A percentile compares a stretch with the other conserved stretches of the same genome.
Evolutionary conservation across 2,888 invertebrate species (phyloP).

Genomic region (Spodoptera littoralis): DNA sequence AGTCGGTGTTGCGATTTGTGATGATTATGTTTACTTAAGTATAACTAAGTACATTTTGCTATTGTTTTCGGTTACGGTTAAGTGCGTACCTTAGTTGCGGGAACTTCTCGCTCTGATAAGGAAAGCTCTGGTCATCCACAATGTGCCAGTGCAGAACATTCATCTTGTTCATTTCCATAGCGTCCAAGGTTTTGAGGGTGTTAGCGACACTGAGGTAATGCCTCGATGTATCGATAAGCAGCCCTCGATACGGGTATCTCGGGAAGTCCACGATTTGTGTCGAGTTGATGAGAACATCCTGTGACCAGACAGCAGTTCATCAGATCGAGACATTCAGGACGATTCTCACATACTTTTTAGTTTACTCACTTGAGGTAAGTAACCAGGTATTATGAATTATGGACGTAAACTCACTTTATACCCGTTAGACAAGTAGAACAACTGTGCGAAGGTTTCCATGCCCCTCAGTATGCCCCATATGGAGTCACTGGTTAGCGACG

Average conservation of each 20-base stretch:
- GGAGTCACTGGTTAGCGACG: slow-evolving; percentile 72
- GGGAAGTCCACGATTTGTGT: slow-evolving; percentile 93
- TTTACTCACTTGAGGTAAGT: too few species aligned
- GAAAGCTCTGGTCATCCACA: slow-evolving; percentile 97
- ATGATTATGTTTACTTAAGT: neutral
- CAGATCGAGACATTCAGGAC: neutral
- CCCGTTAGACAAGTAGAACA: slow-evolving; percentile 85
- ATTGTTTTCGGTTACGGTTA: neutral
- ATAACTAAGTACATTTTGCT: neutral
- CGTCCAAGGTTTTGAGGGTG: slow-evolving; percentile 92
- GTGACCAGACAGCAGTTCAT: slow-evolving; percentile 37
- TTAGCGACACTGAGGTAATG: slow-evolving; percentile 93
- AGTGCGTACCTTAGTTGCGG: slow-evolving; percentile 91
- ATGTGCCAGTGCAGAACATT: slow-evolving; percentile 99
- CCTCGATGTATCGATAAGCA: slow-evolving; percentile 95
- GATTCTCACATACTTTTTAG: too few species aligned
- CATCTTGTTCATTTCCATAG: slow-evolving; percentile 96
- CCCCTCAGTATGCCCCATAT: slow-evolving; percentile 96
- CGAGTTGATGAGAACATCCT: slow-evolving; percentile 91
- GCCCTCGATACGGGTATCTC: slow-evolving; percentile 93
- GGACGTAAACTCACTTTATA: slow-evolving; percentile 53
- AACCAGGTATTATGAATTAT: too few species aligned
- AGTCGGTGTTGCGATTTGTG: neutral
- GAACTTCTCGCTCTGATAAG: slow-evolving; percentile 93
- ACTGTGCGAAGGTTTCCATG: slow-evolving; percentile 95